phyloP scores from a whole-genome alignment of 2,797 vertebrate genomes.

The Allobates femoralis region DNA sequence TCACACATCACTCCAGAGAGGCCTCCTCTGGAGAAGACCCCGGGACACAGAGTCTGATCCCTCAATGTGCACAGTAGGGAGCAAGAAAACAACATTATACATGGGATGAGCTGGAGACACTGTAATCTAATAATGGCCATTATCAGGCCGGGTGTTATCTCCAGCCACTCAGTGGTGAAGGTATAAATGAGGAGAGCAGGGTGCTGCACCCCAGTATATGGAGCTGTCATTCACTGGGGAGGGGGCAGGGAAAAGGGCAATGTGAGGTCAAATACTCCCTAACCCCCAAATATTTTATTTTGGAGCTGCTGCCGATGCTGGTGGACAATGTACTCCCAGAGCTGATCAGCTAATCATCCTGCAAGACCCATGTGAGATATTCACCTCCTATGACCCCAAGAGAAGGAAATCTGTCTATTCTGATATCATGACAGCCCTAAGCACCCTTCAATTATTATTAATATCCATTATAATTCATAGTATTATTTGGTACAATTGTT shows the following conservation, averaged over 20 bases:
- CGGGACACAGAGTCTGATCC: constrained; percentile 12
- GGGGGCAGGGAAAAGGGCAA: neutral
- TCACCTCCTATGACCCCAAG: neutral
- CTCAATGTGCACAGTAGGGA: constrained; percentile 25
- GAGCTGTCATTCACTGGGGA: neutral
- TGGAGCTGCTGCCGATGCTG: neutral
- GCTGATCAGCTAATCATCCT: no score
- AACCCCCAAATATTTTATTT: neutral
- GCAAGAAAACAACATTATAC: neutral
- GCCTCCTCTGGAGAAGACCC: neutral
- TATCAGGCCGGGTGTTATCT: constrained; percentile 21
- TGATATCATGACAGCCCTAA: neutral
- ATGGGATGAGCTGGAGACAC: constrained; percentile 26
- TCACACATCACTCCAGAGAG: constrained; percentile 2
- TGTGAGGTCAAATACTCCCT: constrained; percentile 3
- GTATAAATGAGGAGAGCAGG: neutral
- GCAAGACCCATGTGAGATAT: neutral
- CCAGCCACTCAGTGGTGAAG: neutral
- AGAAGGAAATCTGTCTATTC: neutral
- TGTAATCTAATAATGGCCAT: constrained; percentile 22
- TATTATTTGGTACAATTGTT: neutral
- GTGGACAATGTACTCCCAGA: neutral
- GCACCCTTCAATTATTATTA: neutral
- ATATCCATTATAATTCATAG: neutral
- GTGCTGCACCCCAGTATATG: neutral